Evolutionary conservation across 53 echinoderm and acorn worm genomes (phyloP).

Genomic region (Patiria pectinifera): DNA sequence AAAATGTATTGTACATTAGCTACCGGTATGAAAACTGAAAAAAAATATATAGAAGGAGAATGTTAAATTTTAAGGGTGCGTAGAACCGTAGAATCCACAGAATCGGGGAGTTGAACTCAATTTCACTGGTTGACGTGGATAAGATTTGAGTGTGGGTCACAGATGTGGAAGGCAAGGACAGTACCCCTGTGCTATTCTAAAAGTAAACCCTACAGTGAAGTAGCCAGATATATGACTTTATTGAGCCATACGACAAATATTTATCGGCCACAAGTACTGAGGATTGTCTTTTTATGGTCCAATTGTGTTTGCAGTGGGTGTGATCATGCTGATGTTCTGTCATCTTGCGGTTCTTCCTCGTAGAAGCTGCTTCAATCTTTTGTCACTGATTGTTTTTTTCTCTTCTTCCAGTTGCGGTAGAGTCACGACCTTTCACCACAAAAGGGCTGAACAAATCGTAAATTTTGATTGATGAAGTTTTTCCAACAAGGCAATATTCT

Average conservation of each 20-base stretch:
- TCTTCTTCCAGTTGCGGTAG: neutral
- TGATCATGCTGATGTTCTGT: neutral
- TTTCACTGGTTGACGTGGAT: too few relatives aligned
- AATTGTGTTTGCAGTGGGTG: neutral
- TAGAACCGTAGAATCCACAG: too few relatives aligned
- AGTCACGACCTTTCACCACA: neutral
- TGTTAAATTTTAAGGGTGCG: too few relatives aligned
- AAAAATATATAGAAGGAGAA: too few relatives aligned
- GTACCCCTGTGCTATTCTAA: too few relatives aligned
- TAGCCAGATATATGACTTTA: neutral
- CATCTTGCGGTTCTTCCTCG: neutral
- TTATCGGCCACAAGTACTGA: neutral
- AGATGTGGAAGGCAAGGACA: too few relatives aligned
- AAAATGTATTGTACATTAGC: too few relatives aligned
- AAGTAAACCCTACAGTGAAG: neutral
- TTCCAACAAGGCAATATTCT: too few relatives aligned
- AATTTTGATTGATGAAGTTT: too few relatives aligned
- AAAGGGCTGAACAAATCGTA: neutral
- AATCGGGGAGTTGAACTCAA: too few relatives aligned
- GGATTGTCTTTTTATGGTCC: neutral
- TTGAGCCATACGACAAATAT: neutral
- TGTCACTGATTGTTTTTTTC: neutral
- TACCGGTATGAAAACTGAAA: too few relatives aligned
- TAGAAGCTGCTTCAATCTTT: conserved; percentile 1
- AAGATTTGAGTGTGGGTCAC: too few relatives aligned